phyloP scores from a whole-genome alignment of 2,113 vertebrate species.

The Istiophorus platypterus region DNA sequence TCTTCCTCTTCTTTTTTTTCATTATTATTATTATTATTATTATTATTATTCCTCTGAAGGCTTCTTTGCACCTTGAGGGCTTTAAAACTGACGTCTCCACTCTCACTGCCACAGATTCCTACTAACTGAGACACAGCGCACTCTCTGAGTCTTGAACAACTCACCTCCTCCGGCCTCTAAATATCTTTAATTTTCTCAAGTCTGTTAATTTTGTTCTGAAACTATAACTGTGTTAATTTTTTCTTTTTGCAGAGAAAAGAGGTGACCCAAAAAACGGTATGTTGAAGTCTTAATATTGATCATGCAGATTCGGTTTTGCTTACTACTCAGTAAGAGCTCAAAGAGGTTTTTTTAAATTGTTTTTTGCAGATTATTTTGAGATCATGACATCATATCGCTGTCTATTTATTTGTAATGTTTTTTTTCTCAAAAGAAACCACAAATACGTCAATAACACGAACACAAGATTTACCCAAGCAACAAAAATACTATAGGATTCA shows the following conservation, averaged over 20 bases:
- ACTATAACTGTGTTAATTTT: constrained; percentile 74
- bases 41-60: background rate
- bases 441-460: background rate
- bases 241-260: constrained; percentile 86
- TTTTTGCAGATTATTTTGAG: no score
- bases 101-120: background rate
- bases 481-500: background rate
- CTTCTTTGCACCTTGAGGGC: background rate
- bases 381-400: background rate
- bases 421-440: background rate
- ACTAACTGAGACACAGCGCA: constrained; percentile 34
- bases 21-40: no score
- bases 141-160: constrained; percentile 1
- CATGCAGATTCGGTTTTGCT: constrained; percentile 1
- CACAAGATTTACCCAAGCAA: background rate
- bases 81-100: background rate
- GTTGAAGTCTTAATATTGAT: constrained; percentile 62
- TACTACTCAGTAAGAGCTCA: background rate
- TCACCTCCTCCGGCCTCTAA: constrained; percentile 5
- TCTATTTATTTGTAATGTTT: background rate
- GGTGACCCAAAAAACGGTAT: constrained; percentile 84
- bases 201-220: constrained; percentile 24
- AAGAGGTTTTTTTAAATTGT: background rate
- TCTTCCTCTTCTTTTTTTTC: no score
- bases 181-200: background rate